phyloP scores from a whole-genome alignment of 2,888 invertebrate genomes.

The Harpalus rubripes region DNA sequence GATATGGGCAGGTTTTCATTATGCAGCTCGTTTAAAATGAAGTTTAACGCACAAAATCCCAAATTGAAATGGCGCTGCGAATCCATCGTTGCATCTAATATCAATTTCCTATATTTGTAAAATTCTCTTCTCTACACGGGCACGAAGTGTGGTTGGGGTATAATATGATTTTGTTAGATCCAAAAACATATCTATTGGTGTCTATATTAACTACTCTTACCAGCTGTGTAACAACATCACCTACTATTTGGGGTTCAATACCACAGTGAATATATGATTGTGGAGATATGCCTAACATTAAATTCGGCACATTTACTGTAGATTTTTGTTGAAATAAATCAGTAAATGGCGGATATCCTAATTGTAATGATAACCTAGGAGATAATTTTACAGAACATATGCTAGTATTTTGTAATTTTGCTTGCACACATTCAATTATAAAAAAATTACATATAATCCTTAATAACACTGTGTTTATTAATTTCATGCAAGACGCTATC shows the following conservation, averaged over 20 bases:
- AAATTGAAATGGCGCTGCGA: slow-evolving; percentile 9
- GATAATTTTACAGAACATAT: slow-evolving; percentile 23
- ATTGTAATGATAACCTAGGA: slow-evolving; percentile 13
- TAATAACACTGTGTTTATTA: slow-evolving; percentile 7
- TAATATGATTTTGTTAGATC: slow-evolving; percentile 22
- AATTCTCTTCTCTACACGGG: slow-evolving; percentile 30
- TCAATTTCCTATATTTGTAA: slow-evolving; percentile 34
- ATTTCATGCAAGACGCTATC: slow-evolving; percentile 35
- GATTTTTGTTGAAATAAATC: slow-evolving; percentile 35
- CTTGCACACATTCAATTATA: neutral
- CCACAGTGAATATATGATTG: slow-evolving; percentile 46
- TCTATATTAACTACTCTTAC: slow-evolving; percentile 49
- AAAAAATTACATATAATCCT: slow-evolving; percentile 1
- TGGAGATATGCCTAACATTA: slow-evolving; percentile 38
- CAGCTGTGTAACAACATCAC: slow-evolving; percentile 38
- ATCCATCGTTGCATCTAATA: slow-evolving; percentile 24
- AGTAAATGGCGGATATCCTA: slow-evolving; percentile 9
- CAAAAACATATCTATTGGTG: slow-evolving; percentile 37
- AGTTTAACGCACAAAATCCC: slow-evolving; percentile 22
- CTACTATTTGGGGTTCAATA: slow-evolving; percentile 41
- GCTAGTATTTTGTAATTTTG: neutral
- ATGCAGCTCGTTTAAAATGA: slow-evolving; percentile 22
- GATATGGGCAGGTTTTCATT: slow-evolving; percentile 31
- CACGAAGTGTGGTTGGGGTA: slow-evolving; percentile 9
- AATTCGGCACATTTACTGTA: slow-evolving; percentile 30